Evolutionary conservation across 2,113 vertebrate species (phyloP).

Genomic region (Platichthys stellatus): DNA sequence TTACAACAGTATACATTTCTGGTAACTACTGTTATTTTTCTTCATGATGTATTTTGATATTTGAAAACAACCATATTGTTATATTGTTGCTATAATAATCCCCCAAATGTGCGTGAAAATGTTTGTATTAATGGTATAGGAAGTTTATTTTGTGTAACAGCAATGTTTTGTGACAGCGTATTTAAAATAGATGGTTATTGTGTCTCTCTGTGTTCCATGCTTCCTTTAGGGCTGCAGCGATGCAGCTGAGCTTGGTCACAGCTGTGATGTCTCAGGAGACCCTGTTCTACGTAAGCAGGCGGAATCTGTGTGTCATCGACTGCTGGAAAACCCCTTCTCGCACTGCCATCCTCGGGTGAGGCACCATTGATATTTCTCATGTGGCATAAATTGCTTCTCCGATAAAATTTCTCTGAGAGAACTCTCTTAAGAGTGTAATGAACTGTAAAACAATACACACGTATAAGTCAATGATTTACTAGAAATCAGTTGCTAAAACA

Average conservation of each 20-base stretch:
- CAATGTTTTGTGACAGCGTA: background rate
- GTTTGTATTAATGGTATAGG: no score
- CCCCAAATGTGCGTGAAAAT: background rate
- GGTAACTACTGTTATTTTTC: background rate
- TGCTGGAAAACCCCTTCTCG: constrained; percentile 84
- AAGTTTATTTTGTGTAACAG: background rate
- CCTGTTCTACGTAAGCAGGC: constrained; percentile 53
- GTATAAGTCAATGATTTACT: background rate
- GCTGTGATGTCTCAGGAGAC: constrained; percentile 75
- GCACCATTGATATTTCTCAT: background rate
- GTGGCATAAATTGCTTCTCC: background rate
- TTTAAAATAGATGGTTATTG: background rate
- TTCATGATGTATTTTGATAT: background rate
- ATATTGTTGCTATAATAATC: no score
- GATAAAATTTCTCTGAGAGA: background rate
- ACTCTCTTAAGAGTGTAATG: background rate
- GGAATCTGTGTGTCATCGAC: constrained; percentile 77
- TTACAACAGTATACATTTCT: background rate
- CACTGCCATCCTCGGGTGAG: constrained; percentile 87
- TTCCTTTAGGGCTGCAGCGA: constrained; percentile 81
- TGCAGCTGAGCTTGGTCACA: constrained; percentile 73
- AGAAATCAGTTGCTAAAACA: background rate
- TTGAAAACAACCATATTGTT: no score
- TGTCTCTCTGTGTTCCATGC: background rate
- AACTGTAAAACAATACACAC: background rate